These are phyloP conservation scores for Littorina saxatilis DNA, from an alignment of 1,140 invertebrate species.

Conservation along the genomic window DNA sequence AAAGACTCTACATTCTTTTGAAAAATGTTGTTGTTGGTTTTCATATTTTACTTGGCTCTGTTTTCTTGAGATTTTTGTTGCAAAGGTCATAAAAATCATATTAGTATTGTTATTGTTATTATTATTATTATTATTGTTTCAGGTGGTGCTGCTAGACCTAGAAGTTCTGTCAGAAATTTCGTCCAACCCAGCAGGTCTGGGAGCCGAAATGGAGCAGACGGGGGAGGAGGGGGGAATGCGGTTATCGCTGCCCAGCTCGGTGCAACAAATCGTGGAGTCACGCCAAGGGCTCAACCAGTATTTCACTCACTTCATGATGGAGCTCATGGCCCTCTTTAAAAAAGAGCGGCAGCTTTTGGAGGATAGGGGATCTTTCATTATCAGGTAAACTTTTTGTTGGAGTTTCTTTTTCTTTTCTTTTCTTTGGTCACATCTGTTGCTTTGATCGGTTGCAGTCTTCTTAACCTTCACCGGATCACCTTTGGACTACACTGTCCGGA, in stretches of 20 bases:
- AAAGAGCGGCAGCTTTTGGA: slow-evolving; percentile 91
- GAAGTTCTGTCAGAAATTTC: slow-evolving; percentile 92
- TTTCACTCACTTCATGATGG: slow-evolving; percentile 92
- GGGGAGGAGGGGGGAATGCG: background rate
- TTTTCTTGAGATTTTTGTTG: too few relatives aligned
- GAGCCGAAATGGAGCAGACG: background rate
- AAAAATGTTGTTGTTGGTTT: too few relatives aligned
- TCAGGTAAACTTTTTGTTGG: slow-evolving; percentile 81
- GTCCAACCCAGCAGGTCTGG: slow-evolving; percentile 75
- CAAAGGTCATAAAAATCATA: too few relatives aligned
- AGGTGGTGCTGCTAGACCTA: slow-evolving; percentile 91
- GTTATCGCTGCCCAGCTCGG: slow-evolving; percentile 24
- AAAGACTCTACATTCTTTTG: too few relatives aligned
- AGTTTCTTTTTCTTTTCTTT: too few relatives aligned
- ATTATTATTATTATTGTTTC: slow-evolving; percentile 36
- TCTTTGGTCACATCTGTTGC: too few relatives aligned
- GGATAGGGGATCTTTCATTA: slow-evolving; percentile 95
- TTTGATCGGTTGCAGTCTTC: too few relatives aligned
- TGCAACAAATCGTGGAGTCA: slow-evolving; percentile 42
- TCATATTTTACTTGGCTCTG: too few relatives aligned
- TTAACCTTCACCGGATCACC: too few relatives aligned
- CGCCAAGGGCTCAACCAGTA: slow-evolving; percentile 77
- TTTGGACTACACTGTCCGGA: too few relatives aligned
- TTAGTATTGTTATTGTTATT: too few relatives aligned
- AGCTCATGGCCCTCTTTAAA: slow-evolving; percentile 90